Conservation (phyloP, 2,888 invertebrate species). For the Morpho achilles region DNA sequence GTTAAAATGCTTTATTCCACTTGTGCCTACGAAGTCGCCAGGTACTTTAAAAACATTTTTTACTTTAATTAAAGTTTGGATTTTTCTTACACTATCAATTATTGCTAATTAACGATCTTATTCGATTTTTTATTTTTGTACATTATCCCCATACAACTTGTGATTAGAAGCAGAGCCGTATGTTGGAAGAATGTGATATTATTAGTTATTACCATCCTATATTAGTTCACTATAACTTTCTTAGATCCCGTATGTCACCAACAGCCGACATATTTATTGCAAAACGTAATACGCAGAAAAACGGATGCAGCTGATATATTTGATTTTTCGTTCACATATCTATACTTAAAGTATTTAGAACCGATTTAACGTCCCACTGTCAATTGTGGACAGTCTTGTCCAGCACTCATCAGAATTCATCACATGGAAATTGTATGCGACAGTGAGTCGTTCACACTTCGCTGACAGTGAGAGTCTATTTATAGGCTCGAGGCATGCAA, state of each 20-base stretch:
- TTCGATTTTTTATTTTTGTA: too few relatives aligned
- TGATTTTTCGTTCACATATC: too few relatives aligned
- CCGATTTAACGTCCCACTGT: conserved; percentile 20
- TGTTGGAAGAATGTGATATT: too few relatives aligned
- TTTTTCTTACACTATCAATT: conserved; percentile 6
- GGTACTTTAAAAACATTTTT: background rate
- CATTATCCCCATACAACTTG: too few relatives aligned
- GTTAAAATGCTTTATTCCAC: conserved; percentile 15
- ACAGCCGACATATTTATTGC: too few relatives aligned
- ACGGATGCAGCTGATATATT: too few relatives aligned
- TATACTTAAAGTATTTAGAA: too few relatives aligned
- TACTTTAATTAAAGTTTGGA: conserved; percentile 6
- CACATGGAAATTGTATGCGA: conserved; percentile 16
- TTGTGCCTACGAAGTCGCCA: background rate
- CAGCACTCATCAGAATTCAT: conserved; percentile 22
- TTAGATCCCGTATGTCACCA: too few relatives aligned
- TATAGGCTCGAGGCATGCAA: conserved; percentile 10
- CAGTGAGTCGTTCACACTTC: conserved; percentile 19
- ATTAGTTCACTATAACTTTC: too few relatives aligned
- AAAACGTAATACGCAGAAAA: too few relatives aligned
- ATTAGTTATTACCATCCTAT: too few relatives aligned
- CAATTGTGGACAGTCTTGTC: conserved; percentile 26
- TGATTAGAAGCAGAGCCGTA: too few relatives aligned
- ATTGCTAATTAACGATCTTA: background rate
- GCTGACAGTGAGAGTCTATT: conserved; percentile 9